phyloP scores from a whole-genome alignment of 2,113 vertebrate genomes.

The Geococcyx californianus region DNA sequence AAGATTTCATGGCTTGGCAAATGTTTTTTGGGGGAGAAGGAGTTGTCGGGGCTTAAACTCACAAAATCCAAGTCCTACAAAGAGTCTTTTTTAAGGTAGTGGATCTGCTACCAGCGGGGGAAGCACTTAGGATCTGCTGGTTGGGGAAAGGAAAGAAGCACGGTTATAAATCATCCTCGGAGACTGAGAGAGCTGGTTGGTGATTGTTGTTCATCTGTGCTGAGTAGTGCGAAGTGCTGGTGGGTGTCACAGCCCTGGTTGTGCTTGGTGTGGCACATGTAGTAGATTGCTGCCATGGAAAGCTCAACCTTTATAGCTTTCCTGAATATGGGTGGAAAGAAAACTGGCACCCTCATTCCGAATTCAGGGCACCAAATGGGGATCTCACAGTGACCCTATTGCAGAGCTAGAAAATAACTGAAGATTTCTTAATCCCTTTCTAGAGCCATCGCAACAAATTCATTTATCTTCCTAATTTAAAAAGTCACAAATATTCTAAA shows the following conservation, averaged over 20 bases:
- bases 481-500: background rate
- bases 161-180: background rate
- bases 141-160: background rate
- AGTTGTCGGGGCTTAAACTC: background rate
- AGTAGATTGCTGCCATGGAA: background rate
- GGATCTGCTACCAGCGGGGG: background rate
- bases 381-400: background rate
- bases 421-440: background rate
- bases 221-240: background rate
- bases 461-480: background rate
- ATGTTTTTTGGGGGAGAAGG: background rate
- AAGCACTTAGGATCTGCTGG: background rate
- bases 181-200: background rate
- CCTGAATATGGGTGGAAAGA: background rate
- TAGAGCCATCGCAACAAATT: background rate
- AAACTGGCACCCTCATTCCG: background rate
- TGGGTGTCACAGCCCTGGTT: background rate
- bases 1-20: conserved; percentile 25
- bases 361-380: background rate
- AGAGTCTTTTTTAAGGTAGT: background rate
- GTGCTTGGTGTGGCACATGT: background rate
- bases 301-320: background rate
- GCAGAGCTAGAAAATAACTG: background rate
- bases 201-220: rapidly evolving
- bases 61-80: background rate